These are phyloP conservation scores for Rhabdornis inornatus DNA, from an alignment of 2,113 vertebrate genomes.

Conservation along the genomic window DNA sequence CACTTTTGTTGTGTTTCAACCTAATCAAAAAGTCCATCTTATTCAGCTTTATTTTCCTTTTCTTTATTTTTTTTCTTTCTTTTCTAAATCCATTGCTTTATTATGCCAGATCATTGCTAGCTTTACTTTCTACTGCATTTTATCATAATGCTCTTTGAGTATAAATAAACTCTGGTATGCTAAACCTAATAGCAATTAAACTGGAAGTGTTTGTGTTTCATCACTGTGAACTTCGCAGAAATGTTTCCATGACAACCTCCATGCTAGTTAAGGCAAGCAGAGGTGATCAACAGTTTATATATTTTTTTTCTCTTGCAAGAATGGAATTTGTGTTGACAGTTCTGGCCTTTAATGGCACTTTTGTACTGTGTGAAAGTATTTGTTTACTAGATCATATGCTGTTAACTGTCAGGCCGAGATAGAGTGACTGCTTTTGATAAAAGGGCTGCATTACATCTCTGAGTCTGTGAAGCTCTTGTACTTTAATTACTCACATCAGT, in stretches of 20 bases:
- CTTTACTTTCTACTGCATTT: constrained; percentile 74
- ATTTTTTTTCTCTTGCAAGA: constrained; percentile 79
- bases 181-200: constrained; percentile 93
- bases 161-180: constrained; percentile 81
- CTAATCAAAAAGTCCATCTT: neutral
- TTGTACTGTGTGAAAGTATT: constrained; percentile 91
- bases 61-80: neutral
- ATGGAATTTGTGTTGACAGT: constrained; percentile 98
- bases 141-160: constrained; percentile 75
- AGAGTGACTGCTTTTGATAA: constrained; percentile 92
- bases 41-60: constrained; percentile 37
- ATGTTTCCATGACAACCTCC: constrained; percentile 99
- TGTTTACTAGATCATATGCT: constrained; percentile 96
- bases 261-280: constrained; percentile 95
- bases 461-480: constrained; percentile 80
- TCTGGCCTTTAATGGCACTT: constrained; percentile 98
- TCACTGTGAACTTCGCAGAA: constrained; percentile 88
- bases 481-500: constrained; percentile 88
- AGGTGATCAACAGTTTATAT: constrained; percentile 92
- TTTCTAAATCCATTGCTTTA: constrained; percentile 54
- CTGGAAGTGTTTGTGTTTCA: constrained; percentile 88
- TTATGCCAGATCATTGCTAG: constrained; percentile 69
- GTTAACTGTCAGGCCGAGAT: constrained; percentile 87
- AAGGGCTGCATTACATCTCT: constrained; percentile 85
- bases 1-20: neutral